phyloP scores from a whole-genome alignment of 2,113 vertebrate genomes.

The Salvelinus namaycush region DNA sequence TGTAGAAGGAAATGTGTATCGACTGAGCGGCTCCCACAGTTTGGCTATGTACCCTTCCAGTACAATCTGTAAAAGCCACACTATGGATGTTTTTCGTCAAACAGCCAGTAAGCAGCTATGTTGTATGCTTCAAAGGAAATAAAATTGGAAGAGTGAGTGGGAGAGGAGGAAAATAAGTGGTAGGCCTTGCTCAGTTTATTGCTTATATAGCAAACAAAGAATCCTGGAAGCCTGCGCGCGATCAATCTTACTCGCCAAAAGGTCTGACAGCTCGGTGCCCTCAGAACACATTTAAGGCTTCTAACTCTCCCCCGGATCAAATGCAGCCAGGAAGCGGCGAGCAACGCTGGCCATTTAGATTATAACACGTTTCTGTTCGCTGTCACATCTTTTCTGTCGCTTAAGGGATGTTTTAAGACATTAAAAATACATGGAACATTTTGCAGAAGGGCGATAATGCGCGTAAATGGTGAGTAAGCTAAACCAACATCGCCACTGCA shows the following conservation, averaged over 20 bases:
- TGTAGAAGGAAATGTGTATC: conserved; percentile 45
- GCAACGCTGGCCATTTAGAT: conserved; percentile 80
- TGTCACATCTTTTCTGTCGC: conserved; percentile 46
- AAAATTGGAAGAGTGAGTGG: conserved; percentile 34
- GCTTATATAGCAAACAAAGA: conserved; percentile 99
- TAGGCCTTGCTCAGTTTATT: conserved; percentile 83
- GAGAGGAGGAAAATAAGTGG: conserved; percentile 70
- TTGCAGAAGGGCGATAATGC: conserved; percentile 38
- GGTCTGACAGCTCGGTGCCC: conserved; percentile 98
- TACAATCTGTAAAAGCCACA: conserved; percentile 54
- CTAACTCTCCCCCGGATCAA: conserved; percentile 93
- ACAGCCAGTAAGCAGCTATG: conserved; percentile 5
- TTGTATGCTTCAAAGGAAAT: conserved; percentile 47
- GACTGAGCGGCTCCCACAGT: conserved; percentile 39
- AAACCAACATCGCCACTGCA: conserved; percentile 26
- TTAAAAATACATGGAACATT: conserved; percentile 47
- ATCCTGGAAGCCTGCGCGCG: conserved; percentile 88
- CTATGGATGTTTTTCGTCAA: conserved; percentile 44
- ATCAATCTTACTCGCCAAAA: conserved; percentile 99
- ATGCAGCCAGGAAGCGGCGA: conserved; percentile 89
- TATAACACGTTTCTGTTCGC: conserved; percentile 63
- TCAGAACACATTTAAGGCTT: conserved; percentile 99
- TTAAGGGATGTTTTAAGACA: conserved; percentile 66
- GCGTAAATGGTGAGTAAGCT: conserved; percentile 64
- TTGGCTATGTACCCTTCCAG: conserved; percentile 39